Percentiles rank a stretch among this genome's conserved stretches.
Conservation (phyloP, 2,113 vertebrate genomes). For the Triplophysa siluroides region DNA sequence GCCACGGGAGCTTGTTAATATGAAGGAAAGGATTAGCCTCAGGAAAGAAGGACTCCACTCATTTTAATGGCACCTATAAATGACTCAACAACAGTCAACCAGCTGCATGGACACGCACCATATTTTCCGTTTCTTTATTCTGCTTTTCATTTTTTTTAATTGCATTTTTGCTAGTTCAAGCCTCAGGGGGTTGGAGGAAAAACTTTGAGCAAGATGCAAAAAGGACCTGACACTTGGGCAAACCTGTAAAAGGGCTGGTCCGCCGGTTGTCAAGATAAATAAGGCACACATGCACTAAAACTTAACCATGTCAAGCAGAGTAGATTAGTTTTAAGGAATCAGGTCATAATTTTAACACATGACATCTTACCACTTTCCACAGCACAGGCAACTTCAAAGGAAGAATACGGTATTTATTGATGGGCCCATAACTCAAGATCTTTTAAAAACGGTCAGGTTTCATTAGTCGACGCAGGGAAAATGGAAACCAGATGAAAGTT, state of each 20-base stretch:
- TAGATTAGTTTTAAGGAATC: slow-evolving; percentile 69
- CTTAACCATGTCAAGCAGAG: slow-evolving; percentile 63
- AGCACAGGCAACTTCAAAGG: slow-evolving; percentile 75
- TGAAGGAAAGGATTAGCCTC: slow-evolving; percentile 68
- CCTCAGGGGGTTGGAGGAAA: slow-evolving; percentile 43
- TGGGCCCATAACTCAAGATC: slow-evolving; percentile 74
- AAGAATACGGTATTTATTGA: slow-evolving; percentile 77
- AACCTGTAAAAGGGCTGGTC: slow-evolving; percentile 54
- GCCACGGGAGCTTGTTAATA: slow-evolving; percentile 61
- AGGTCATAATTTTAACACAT: slow-evolving; percentile 77
- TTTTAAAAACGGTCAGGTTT: slow-evolving; percentile 76
- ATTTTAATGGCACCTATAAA: slow-evolving; percentile 70
- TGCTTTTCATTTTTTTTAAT: slow-evolving; percentile 52
- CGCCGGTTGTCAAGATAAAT: slow-evolving; percentile 70
- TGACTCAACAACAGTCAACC: slow-evolving; percentile 71
- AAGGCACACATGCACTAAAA: slow-evolving; percentile 67
- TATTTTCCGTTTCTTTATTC: slow-evolving; percentile 50
- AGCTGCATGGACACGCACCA: slow-evolving; percentile 63
- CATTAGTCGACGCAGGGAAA: slow-evolving; percentile 72
- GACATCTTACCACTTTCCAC: slow-evolving; percentile 76
- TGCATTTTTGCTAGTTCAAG: slow-evolving; percentile 7
- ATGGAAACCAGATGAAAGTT: slow-evolving; percentile 78
- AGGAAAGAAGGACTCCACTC: slow-evolving; percentile 68
- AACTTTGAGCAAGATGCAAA: slow-evolving; percentile 39
- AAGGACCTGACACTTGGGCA: slow-evolving; percentile 58